Percentiles rank a stretch among this genome's conserved stretches.
These are phyloP conservation scores for Hypanus sabinus DNA, from an alignment of 2,113 vertebrate species.

Conservation along the genomic window DNA sequence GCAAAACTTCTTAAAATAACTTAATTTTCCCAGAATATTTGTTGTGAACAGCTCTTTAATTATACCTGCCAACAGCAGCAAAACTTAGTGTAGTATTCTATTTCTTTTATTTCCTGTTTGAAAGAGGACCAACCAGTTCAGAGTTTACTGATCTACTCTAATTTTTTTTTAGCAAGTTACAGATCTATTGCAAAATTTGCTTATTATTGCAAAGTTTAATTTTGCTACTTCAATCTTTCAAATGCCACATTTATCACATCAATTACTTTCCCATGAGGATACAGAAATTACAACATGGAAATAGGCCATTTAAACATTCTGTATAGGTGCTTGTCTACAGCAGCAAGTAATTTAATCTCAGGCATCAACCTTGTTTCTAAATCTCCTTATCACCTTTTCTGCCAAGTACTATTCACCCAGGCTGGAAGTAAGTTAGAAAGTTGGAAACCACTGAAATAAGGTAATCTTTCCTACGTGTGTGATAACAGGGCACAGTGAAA, in stretches of 20 bases:
- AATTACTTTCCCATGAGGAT: background rate
- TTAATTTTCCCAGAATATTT: background rate
- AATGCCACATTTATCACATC: background rate
- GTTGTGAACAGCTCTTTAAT: background rate
- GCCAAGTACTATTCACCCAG: background rate
- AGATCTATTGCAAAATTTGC: no score
- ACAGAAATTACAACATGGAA: background rate
- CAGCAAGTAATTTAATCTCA: background rate
- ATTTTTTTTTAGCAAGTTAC: no score
- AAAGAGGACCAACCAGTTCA: background rate
- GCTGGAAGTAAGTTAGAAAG: no score
- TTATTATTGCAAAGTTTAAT: background rate
- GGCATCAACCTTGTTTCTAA: background rate
- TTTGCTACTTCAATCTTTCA: background rate
- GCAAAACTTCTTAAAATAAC: background rate
- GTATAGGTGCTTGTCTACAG: background rate
- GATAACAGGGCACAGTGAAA: no score
- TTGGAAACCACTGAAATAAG: no score
- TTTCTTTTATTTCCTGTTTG: background rate
- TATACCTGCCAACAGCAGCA: background rate
- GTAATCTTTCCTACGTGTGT: no score
- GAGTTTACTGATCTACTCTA: background rate
- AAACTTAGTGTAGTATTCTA: background rate
- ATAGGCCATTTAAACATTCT: background rate
- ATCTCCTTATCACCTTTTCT: background rate